A percentile compares a stretch with the other conserved stretches of the same genome.
These are phyloP conservation scores for Colinus virginianus DNA, from an alignment of 2,113 vertebrate species.

Conservation along the genomic window DNA sequence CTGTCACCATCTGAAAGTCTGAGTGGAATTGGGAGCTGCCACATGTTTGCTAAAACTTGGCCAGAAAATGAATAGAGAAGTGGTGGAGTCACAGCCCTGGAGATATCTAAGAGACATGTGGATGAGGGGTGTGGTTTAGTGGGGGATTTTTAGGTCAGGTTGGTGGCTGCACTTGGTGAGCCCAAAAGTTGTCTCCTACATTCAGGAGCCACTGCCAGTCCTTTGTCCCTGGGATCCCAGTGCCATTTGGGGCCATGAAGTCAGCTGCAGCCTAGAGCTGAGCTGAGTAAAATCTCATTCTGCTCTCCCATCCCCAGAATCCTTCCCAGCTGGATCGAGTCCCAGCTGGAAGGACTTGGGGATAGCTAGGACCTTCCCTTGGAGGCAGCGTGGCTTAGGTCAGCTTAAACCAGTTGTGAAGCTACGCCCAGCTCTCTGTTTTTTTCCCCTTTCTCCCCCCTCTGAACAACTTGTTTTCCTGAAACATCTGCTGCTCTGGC, in stretches of 20 bases:
- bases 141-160: background rate
- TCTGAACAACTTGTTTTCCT: constrained; percentile 31
- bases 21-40: background rate
- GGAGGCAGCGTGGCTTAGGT: background rate
- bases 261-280: background rate
- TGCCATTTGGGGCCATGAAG: background rate
- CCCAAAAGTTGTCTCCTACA: background rate
- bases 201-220: background rate
- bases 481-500: constrained; percentile 59
- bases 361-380: background rate
- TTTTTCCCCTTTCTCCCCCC: constrained; percentile 18
- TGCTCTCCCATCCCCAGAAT: background rate
- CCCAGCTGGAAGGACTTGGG: background rate
- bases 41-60: background rate
- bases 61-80: background rate
- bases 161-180: background rate
- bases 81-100: background rate
- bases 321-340: background rate
- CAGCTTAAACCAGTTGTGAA: background rate
- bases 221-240: background rate
- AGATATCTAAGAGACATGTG: background rate
- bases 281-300: background rate
- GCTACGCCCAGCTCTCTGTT: background rate
- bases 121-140: background rate
- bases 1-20: background rate